Conservation (phyloP, 2,888 invertebrate species). For the Eustalomyia histrio region DNA sequence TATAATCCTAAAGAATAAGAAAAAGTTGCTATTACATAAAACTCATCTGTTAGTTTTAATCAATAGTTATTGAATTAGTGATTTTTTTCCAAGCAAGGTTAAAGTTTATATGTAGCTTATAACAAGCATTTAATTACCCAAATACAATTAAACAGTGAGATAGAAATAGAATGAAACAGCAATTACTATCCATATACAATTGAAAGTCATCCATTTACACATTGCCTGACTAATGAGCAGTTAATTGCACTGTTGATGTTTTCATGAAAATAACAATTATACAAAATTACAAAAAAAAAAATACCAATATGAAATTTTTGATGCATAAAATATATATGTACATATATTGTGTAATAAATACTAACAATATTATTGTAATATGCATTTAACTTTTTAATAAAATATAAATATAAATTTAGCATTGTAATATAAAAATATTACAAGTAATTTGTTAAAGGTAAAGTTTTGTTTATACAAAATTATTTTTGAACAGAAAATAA, state of each 20-base stretch:
- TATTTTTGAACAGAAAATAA: too few species aligned
- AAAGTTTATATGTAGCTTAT: neutral
- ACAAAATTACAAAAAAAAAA: neutral
- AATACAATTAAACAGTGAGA: constrained; percentile 1
- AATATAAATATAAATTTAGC: too few species aligned
- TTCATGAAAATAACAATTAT: constrained; percentile 22
- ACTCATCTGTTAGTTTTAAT: neutral
- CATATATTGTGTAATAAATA: too few species aligned
- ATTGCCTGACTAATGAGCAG: constrained; percentile 40
- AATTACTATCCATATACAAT: constrained; percentile 24
- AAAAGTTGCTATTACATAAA: too few species aligned
- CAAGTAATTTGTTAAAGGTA: too few species aligned
- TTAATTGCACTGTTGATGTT: constrained; percentile 40
- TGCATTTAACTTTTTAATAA: too few species aligned
- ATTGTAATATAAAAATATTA: too few species aligned
- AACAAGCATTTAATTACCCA: neutral
- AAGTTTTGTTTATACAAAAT: too few species aligned
- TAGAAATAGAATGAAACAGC: neutral
- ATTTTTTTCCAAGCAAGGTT: neutral
- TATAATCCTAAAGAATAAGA: too few species aligned
- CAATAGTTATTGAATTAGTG: neutral
- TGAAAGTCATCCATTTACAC: constrained; percentile 14
- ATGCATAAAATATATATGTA: neutral
- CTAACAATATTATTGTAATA: too few species aligned
- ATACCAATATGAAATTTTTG: neutral